Conservation (phyloP, 2,113 vertebrate genomes). For the Talpa occidentalis region DNA sequence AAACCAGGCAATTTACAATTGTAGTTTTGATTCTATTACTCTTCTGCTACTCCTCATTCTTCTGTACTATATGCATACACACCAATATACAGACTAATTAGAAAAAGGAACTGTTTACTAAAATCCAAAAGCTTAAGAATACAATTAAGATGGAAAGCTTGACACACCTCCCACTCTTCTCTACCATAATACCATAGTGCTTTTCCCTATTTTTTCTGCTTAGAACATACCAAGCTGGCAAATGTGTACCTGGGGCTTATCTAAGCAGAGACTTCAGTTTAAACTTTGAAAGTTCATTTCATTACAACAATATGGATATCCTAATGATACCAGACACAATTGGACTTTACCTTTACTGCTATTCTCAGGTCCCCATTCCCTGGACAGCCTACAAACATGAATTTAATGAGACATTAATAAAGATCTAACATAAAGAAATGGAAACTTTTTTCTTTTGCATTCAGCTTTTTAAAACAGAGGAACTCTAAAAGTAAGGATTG, state of each 20-base stretch:
- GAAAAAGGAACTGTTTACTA: neutral
- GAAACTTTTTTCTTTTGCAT: conserved; percentile 10
- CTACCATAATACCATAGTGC: neutral
- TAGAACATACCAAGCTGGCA: neutral
- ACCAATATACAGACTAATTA: neutral
- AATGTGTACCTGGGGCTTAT: neutral
- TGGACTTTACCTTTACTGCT: neutral
- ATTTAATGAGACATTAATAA: conserved; percentile 36
- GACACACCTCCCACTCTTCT: neutral
- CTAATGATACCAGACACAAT: neutral
- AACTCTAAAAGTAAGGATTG: conserved; percentile 33
- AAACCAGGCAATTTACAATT: neutral
- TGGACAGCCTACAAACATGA: neutral
- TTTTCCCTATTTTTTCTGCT: conserved; percentile 13
- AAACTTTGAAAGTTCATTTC: conserved; percentile 36
- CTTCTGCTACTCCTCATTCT: neutral
- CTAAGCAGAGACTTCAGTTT: neutral
- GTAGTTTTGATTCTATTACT: neutral
- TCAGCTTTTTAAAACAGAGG: neutral
- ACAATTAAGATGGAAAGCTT: neutral
- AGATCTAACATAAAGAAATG: conserved; percentile 12
- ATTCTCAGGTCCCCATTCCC: neutral
- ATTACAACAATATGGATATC: neutral
- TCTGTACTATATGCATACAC: neutral
- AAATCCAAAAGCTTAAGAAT: neutral